Evolutionary conservation across 1,140 invertebrate species (phyloP), one percentile per base, ranked within the genome.

Genomic region (Philopotamus ludificatus): DNA sequence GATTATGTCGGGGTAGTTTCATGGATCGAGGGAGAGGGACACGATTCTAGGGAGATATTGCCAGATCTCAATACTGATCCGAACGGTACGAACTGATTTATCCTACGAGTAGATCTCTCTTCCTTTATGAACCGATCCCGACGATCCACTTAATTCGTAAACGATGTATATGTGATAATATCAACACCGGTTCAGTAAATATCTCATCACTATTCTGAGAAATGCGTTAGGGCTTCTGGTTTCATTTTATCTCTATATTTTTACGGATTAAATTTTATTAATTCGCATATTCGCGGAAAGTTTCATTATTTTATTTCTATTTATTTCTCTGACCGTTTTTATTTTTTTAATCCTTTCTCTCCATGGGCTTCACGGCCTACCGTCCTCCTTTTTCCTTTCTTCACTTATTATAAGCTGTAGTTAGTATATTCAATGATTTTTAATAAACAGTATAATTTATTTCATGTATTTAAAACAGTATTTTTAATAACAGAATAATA

Each of bases 1-100:
- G 92, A 94, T 83, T 94, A 91, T 79, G 89, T 94, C 72, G 83
- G 81, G 73, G 89, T 94, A 71, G 84, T 86, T 64, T 89, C 90
- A 71, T 95, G 93, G 93, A 83, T 94, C 73, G 85, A 91, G 78
- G 87, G 89, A 72, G 88, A 89, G 76, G 75, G 72, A 58, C 72
- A 74, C 44, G 74, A 77, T 22, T 73, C 74, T 60, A 58, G 75
- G 62, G 78, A 79, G 67, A 77, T 80, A 54, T 75, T 76, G 63
- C 72, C 90, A 74, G 85, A 87, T 75, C 83, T 84, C 66, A 77
- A 77, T 75, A 76, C 82, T 72, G 85, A 87, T 78, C 76, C 78
- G 67, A 85, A 88, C 75, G 88, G 88, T 89, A 88, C 77, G 12
- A 34, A 7, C 67, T 50, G 59, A n/a, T n/a, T n/a, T n/a, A n/a